These are phyloP conservation scores for Gallinago paraguaiae DNA, from an alignment of 2,113 vertebrate species.

Conservation along the genomic window DNA sequence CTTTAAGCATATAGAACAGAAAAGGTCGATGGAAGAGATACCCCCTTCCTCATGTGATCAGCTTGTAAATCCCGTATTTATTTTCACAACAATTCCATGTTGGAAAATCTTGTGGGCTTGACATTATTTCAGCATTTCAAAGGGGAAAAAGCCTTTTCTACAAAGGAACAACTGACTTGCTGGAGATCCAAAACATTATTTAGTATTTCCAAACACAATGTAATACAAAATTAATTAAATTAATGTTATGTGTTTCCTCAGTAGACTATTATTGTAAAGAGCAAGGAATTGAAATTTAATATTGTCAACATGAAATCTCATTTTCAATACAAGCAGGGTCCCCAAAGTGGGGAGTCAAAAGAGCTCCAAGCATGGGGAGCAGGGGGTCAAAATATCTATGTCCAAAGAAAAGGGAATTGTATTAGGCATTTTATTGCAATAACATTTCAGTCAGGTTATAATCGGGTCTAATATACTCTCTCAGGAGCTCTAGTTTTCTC, in stretches of 20 bases:
- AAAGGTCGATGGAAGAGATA: background rate
- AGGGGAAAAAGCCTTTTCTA: background rate
- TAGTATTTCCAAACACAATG: background rate
- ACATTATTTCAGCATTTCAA: background rate
- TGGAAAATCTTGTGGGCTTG: background rate
- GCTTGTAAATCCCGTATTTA: background rate
- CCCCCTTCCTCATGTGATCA: background rate
- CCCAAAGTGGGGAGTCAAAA: background rate
- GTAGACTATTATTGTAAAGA: background rate
- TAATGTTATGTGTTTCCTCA: background rate
- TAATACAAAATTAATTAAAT: background rate
- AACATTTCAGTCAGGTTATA: constrained; percentile 69
- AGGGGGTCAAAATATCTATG: background rate
- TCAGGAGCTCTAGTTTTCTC: constrained; percentile 65
- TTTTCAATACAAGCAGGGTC: background rate
- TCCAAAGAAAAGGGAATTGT: background rate
- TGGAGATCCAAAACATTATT: background rate
- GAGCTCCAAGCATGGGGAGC: background rate
- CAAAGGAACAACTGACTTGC: background rate
- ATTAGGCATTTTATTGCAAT: constrained; percentile 64
- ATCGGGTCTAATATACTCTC: constrained; percentile 69
- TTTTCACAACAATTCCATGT: background rate
- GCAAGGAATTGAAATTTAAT: background rate
- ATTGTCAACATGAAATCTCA: background rate
- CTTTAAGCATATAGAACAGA: background rate